These are phyloP conservation scores for Nemotelus nigrinus DNA, from an alignment of 2,888 invertebrate species.

Conservation along the genomic window DNA sequence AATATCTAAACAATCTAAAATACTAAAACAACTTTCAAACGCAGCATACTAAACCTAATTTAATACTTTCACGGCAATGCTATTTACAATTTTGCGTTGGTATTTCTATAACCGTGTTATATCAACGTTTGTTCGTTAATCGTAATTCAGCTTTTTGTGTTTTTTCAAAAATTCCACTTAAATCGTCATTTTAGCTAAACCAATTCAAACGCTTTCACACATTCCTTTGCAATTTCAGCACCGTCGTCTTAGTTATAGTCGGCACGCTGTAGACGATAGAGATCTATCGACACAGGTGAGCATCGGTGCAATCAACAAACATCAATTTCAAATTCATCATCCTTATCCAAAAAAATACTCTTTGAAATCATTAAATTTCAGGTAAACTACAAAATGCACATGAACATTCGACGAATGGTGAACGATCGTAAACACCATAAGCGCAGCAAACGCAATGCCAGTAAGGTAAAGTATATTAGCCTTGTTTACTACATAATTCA, in stretches of 20 bases:
- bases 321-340: neutral
- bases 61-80: no score
- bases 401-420: slow-evolving; percentile 87
- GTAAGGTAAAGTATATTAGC: slow-evolving; percentile 71
- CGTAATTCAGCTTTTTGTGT: slow-evolving; percentile 4
- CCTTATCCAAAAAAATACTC: neutral
- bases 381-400: slow-evolving; percentile 88
- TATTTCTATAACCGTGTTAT: no score
- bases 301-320: neutral
- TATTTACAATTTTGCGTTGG: no score
- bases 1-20: no score
- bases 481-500: slow-evolving; percentile 32
- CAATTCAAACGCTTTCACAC: slow-evolving; percentile 27
- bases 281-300: slow-evolving; percentile 83
- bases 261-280: slow-evolving; percentile 89
- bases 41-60: no score
- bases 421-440: slow-evolving; percentile 88
- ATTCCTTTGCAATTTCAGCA: slow-evolving; percentile 70
- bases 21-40: no score
- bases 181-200: neutral
- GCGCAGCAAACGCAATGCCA: slow-evolving; percentile 81
- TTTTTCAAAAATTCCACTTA: neutral
- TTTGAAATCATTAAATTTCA: slow-evolving; percentile 52
- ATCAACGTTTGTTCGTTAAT: no score
- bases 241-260: slow-evolving; percentile 88